A percentile compares a stretch with the other conserved stretches of the same genome.
These are phyloP conservation scores for Brachyrhaphis roseni DNA, from an alignment of 2,797 vertebrate species.

Conservation along the genomic window DNA sequence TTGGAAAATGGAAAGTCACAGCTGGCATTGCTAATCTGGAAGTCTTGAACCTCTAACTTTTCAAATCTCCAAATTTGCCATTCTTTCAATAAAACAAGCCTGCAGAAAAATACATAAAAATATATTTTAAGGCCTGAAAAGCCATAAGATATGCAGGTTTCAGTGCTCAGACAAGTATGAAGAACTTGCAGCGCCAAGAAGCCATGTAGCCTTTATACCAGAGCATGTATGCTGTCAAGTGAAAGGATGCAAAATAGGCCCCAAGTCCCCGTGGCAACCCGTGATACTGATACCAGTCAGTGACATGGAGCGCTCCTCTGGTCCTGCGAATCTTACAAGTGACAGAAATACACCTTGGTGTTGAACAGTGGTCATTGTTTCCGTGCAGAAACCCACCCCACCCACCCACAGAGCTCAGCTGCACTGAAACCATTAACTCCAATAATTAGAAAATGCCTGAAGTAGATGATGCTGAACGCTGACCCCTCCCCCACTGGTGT, in stretches of 20 bases:
- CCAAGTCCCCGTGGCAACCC: neutral
- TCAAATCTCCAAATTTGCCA: neutral
- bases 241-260: slow-evolving; percentile 22
- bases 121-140: neutral
- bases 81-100: neutral
- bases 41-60: neutral
- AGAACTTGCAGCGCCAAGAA: slow-evolving; percentile 13
- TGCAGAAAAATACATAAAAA: neutral
- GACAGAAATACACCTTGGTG: neutral
- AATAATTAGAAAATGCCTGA: slow-evolving; percentile 19
- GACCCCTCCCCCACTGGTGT: neutral
- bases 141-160: neutral
- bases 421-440: slow-evolving; percentile 10
- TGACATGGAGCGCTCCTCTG: neutral
- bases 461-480: slow-evolving; percentile 17
- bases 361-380: slow-evolving; percentile 11
- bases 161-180: slow-evolving; percentile 11
- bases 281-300: slow-evolving; percentile 2
- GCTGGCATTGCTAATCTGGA: slow-evolving; percentile 16
- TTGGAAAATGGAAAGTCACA: slow-evolving; percentile 29
- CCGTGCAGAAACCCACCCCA: neutral
- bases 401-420: slow-evolving; percentile 6
- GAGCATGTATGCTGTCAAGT: slow-evolving; percentile 25
- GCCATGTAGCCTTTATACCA: slow-evolving; percentile 13
- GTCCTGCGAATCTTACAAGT: slow-evolving; percentile 2